Conservation (phyloP, 2,888 invertebrate genomes). For the Dicyrtoma fusca region DNA sequence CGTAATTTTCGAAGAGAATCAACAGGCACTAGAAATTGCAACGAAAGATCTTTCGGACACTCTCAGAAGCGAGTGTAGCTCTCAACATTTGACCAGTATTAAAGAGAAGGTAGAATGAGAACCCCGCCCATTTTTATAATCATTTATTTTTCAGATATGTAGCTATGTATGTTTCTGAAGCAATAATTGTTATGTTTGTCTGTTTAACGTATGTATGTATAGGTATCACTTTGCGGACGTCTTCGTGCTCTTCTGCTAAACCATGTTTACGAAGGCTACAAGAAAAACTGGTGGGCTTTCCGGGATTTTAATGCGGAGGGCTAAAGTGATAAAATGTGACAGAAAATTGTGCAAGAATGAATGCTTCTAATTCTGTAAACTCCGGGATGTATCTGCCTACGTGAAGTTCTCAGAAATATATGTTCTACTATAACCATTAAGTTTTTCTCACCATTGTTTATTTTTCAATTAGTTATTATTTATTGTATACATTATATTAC, state of each 20-base stretch:
- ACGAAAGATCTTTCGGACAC: slow-evolving; percentile 66
- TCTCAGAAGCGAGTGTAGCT: slow-evolving; percentile 65
- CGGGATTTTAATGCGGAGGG: slow-evolving; percentile 47
- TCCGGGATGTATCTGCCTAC: too few relatives aligned
- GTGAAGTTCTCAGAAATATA: too few relatives aligned
- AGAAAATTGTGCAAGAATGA: too few relatives aligned
- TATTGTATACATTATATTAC: too few relatives aligned
- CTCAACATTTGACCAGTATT: slow-evolving; percentile 58
- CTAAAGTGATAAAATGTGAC: too few relatives aligned
- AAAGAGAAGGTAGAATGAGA: neutral
- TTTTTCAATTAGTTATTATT: too few relatives aligned
- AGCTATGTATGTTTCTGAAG: too few relatives aligned
- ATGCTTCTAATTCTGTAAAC: too few relatives aligned
- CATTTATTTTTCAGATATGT: too few relatives aligned
- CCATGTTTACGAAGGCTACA: slow-evolving; percentile 67
- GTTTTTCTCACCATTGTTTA: too few relatives aligned
- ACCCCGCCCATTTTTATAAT: too few relatives aligned
- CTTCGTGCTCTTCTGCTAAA: slow-evolving; percentile 64
- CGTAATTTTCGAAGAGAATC: slow-evolving; percentile 66
- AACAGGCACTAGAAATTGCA: slow-evolving; percentile 65
- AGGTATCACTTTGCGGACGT: slow-evolving; percentile 63
- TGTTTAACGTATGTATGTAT: neutral
- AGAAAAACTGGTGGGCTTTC: slow-evolving; percentile 64
- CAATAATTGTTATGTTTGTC: neutral
- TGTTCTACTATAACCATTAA: too few relatives aligned